Conservation (phyloP, 2,888 invertebrate genomes). For the Ophioninae sp. region DNA sequence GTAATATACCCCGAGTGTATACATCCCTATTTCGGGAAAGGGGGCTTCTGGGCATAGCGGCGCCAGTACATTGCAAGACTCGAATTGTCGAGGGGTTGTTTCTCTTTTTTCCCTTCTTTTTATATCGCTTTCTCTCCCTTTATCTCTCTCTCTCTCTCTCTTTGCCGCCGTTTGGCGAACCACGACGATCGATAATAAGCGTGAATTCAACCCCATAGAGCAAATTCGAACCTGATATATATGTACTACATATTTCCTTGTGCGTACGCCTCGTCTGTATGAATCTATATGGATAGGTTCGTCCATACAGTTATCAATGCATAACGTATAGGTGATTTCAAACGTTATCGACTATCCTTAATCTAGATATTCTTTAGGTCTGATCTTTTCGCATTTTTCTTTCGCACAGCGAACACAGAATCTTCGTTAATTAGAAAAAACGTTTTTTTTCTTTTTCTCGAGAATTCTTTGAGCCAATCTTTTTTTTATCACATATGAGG, state of each 20-base stretch:
- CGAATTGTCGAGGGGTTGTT: conserved; percentile 30
- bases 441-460: not conserved
- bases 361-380: not conserved
- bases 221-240: conserved; percentile 50
- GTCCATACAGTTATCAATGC: not conserved
- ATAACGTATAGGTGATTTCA: not conserved
- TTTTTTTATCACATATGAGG: not conserved
- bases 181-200: conserved; percentile 74
- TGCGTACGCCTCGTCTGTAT: conserved; percentile 9
- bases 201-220: conserved; percentile 66
- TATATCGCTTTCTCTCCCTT: conserved; percentile 2
- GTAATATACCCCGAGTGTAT: too few species aligned
- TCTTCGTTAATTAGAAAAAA: not conserved
- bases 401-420: not conserved
- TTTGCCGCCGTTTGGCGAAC: conserved; percentile 35
- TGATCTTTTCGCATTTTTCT: not conserved
- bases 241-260: conserved; percentile 7
- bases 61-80: conserved; percentile 18
- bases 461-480: not conserved
- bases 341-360: not conserved
- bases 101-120: conserved; percentile 2
- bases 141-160: conserved; percentile 10
- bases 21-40: too few species aligned
- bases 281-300: not conserved
- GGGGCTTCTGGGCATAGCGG: not conserved